Conservation (phyloP, 2,113 vertebrate genomes). For the Plecotus auritus region DNA sequence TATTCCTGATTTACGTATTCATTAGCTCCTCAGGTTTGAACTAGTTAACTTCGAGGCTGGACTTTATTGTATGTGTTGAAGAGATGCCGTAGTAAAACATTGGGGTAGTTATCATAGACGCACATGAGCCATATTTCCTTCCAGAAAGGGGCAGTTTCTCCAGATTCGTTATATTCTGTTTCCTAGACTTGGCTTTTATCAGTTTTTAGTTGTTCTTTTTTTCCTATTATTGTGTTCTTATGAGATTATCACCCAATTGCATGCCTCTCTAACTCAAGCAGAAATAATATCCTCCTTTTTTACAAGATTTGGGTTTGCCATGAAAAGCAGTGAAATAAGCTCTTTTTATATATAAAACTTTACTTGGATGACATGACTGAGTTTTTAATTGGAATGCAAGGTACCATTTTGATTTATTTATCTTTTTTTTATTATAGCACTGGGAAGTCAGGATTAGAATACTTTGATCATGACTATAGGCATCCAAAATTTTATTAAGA, state of each 20-base stretch:
- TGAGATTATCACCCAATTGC: background rate
- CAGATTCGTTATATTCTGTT: background rate
- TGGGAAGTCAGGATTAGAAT: conserved; percentile 20
- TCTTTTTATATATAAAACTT: conserved; percentile 29
- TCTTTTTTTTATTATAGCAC: conserved; percentile 2
- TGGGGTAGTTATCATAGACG: background rate
- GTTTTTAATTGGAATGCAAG: conserved; percentile 42
- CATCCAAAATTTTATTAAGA: conserved; percentile 28
- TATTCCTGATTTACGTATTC: background rate
- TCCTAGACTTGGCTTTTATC: conserved; percentile 1
- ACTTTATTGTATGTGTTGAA: background rate
- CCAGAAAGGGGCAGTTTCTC: background rate
- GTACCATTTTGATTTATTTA: conserved; percentile 42
- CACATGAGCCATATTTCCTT: background rate
- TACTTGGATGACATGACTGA: conserved; percentile 5
- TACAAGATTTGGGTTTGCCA: conserved; percentile 12
- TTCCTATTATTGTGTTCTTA: background rate
- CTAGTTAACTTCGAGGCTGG: background rate
- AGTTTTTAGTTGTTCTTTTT: conserved; percentile 3
- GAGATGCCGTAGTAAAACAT: background rate
- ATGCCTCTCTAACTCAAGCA: background rate
- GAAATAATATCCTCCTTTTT: conserved; percentile 24
- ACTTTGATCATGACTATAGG: conserved; percentile 26
- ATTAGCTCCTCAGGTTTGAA: background rate
- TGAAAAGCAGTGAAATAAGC: conserved; percentile 20